These are phyloP conservation scores for Pholis gunnellus DNA, from an alignment of 2,113 vertebrate species.

Conservation along the genomic window DNA sequence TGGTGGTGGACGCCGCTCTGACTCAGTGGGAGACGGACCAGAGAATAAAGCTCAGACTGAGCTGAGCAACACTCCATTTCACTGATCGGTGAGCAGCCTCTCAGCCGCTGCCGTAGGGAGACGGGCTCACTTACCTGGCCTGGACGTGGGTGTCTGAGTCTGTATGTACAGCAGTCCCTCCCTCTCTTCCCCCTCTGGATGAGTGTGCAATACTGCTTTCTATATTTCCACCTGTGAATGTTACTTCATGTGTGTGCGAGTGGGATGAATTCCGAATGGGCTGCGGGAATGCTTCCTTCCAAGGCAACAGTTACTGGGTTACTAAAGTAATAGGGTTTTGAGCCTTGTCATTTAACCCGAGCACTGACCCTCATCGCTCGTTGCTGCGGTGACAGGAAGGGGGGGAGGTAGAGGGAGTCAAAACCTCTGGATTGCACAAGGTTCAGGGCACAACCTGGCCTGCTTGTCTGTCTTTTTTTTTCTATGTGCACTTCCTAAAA, in stretches of 20 bases:
- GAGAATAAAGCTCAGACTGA: conserved; percentile 68
- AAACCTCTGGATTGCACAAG: conserved; percentile 48
- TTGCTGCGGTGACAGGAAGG: conserved; percentile 40
- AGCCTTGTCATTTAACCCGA: conserved; percentile 76
- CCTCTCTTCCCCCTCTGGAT: conserved; percentile 5
- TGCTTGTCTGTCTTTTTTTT: neutral
- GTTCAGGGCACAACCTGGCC: conserved; percentile 32
- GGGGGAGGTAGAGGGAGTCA: conserved; percentile 20
- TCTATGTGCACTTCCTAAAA: conserved; percentile 4
- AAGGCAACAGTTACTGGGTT: conserved; percentile 30
- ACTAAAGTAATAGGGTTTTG: conserved; percentile 38
- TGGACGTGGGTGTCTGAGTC: conserved; percentile 39
- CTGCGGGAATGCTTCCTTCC: conserved; percentile 26
- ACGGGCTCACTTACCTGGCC: conserved; percentile 74
- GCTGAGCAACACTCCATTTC: conserved; percentile 78
- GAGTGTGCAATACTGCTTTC: conserved; percentile 11
- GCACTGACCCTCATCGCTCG: conserved; percentile 73
- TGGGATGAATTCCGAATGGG: neutral
- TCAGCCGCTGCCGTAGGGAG: conserved; percentile 67
- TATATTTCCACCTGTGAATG: conserved; percentile 19
- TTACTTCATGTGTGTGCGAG: neutral
- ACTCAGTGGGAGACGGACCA: conserved; percentile 61
- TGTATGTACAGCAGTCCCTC: conserved; percentile 35
- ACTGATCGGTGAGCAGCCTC: conserved; percentile 79
- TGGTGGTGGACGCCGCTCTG: conserved; percentile 49